These are phyloP conservation scores for Pantherophis vulpinus DNA, from an alignment of 2,797 vertebrate genomes.

Conservation along the genomic window DNA sequence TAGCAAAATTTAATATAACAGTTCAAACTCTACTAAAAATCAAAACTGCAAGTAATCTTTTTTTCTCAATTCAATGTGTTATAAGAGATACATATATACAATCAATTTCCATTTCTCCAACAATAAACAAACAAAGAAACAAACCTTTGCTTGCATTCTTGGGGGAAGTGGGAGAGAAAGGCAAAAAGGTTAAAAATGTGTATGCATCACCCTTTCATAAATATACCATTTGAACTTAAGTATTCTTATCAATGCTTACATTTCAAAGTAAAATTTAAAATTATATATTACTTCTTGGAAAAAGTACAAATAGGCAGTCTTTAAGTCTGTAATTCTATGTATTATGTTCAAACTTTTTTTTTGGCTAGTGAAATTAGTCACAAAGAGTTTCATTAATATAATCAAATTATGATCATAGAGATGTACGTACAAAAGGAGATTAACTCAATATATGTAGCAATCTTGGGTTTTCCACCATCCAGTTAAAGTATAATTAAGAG, in stretches of 20 bases:
- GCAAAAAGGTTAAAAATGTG: background rate
- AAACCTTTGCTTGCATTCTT: background rate
- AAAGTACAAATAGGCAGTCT: constrained; percentile 3
- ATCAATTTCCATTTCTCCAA: background rate
- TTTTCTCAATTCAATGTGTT: background rate
- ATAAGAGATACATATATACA: background rate
- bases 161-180: background rate
- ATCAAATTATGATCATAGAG: background rate
- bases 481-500: background rate
- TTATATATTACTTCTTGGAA: background rate
- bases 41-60: background rate
- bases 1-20: background rate
- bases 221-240: background rate
- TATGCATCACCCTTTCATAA: background rate
- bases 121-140: no score
- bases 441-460: background rate
- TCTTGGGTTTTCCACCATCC: background rate
- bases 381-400: background rate
- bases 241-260: background rate
- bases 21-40: background rate
- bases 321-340: background rate
- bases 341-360: background rate
- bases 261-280: background rate
- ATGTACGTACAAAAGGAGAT: constrained; percentile 10
- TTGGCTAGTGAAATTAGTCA: background rate